phyloP scores from a whole-genome alignment of 2,888 invertebrate genomes.

The Patella depressa region DNA sequence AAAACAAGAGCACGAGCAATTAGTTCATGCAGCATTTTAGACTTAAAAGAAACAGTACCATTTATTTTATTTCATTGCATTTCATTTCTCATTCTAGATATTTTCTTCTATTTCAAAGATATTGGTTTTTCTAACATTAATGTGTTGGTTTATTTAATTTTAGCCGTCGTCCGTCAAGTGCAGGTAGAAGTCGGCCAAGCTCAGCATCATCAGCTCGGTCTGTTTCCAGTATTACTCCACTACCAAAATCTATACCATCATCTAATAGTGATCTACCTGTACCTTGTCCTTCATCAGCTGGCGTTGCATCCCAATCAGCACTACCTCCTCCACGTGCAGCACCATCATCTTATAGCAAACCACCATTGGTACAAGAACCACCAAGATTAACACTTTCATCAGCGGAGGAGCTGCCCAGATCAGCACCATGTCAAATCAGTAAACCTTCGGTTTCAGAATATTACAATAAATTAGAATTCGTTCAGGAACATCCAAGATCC shows the following conservation, averaged over 20 bases:
- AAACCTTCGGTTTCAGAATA: no score
- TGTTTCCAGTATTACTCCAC: background rate
- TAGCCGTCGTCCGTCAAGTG: constrained; percentile 40
- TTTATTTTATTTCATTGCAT: no score
- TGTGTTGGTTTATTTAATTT: constrained; percentile 9
- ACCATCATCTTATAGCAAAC: constrained; percentile 5
- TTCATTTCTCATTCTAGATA: no score
- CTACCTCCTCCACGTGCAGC: constrained; percentile 2
- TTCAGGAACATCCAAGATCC: no score
- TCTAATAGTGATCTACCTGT: constrained; percentile 5
- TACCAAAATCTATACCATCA: background rate
- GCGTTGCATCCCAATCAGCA: constrained; percentile 4
- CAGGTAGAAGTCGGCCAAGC: constrained; percentile 18
- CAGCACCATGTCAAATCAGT: no score
- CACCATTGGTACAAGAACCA: background rate
- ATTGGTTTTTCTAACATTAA: no score
- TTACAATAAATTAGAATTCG: no score
- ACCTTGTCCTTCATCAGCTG: background rate
- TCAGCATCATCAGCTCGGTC: constrained; percentile 18
- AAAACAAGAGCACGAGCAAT: no score
- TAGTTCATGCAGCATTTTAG: no score
- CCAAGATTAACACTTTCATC: no score
- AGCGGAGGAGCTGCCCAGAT: no score
- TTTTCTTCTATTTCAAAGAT: no score
- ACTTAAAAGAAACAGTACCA: background rate